Base-by-base conservation (phyloP, 2,797 vertebrate genomes). In the Arrhamphus sclerolepis region DNA sequence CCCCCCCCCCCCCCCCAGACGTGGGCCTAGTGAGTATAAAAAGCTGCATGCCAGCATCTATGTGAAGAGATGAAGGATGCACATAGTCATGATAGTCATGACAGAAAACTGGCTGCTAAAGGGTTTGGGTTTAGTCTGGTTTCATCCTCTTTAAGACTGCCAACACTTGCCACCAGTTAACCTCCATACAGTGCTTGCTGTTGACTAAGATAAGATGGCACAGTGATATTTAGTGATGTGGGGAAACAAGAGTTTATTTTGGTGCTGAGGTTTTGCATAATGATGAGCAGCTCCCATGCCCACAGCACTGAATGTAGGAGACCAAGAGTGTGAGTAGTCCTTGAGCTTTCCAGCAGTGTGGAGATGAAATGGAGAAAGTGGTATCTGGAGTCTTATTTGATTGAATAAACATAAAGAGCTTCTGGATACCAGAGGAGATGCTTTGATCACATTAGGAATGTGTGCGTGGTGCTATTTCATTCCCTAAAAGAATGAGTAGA, bases 241-340 rank as follows among this genome's bases (percentile, higher is more conserved):
- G 80, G 73, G 6, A 83, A 71, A 59, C 69, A 14, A 2, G 62
- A 65, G 80, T 87, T 87, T 89, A 86, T 89, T 87, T 83, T 86
- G 72, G 86, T 83, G 72, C 65, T 8, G 29, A 70, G 80, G 71
- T 79, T 83, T 78, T 87, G 87, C 85, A 82, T 85, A 67, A 80
- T 75, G 82, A 90, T 88, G 83, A 87, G 82, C 67, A 75, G 86
- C 64, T 82, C 74, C 72, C 66, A 73, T 77, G 77, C 83, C 83
- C 80, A 83, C 81, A 67, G 78, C 62, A 4, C 71, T 34, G n/a
- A n/a, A n/a, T n/a, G 83, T 83, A 78, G 78, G 78, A 86, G 78
- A 81, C 75, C 47, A 75, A 66, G 64, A 78, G 80, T 72, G 75
- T 80, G 80, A 75, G 84, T 73, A 76, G 82, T 78, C 78, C 78